Percentiles rank a stretch among this genome's conserved stretches.
phyloP scores from a whole-genome alignment of 2,888 invertebrate species.

The Tanypteryx hageni region DNA sequence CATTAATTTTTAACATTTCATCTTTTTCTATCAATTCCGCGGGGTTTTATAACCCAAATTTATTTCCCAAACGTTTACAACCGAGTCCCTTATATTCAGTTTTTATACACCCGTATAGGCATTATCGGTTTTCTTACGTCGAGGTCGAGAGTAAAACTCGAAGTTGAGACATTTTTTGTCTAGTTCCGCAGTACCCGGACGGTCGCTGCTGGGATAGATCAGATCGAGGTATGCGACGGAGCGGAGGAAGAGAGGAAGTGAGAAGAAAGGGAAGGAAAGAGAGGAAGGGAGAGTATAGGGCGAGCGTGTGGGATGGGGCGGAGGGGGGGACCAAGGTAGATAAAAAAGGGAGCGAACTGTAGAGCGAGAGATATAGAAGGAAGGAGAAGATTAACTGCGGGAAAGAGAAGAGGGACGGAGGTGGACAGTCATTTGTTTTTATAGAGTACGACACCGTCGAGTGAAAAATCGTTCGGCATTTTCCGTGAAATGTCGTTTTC shows the following conservation, averaged over 20 bases:
- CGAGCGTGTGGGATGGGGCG: not conserved
- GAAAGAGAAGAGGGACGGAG: slow-evolving; percentile 44
- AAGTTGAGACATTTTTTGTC: no score
- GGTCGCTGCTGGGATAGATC: no score
- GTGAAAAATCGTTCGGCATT: slow-evolving; percentile 51
- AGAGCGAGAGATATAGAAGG: not conserved
- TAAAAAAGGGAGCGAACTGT: not conserved
- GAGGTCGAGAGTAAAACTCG: no score
- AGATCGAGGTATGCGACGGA: not conserved
- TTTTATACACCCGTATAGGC: no score
- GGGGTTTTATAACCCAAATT: no score
- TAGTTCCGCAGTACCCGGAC: no score
- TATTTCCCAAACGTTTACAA: no score
- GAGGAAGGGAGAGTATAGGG: not conserved
- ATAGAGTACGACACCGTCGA: slow-evolving; percentile 40
- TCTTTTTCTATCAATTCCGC: no score
- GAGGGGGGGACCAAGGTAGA: not conserved
- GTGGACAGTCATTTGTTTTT: slow-evolving; percentile 57
- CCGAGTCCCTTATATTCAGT: no score
- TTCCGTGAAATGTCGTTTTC: not conserved
- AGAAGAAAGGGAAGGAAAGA: not conserved
- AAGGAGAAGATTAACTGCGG: slow-evolving; percentile 48
- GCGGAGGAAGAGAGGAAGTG: not conserved
- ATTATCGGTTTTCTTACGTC: no score
- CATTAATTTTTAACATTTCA: no score